A percentile compares a stretch with the other conserved stretches of the same genome.
phyloP scores from a whole-genome alignment of 2,888 invertebrate species.

The Metellina segmentata region DNA sequence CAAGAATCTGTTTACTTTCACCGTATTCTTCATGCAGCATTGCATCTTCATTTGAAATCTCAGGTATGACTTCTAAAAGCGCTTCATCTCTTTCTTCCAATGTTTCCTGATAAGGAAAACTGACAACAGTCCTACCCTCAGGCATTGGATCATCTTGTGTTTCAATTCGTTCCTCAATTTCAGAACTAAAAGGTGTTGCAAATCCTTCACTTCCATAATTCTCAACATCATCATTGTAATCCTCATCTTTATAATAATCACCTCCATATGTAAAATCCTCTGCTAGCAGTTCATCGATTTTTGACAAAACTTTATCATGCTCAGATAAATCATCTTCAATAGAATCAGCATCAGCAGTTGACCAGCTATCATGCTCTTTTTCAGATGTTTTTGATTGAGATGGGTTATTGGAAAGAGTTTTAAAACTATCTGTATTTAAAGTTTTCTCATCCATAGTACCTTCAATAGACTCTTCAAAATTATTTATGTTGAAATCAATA shows the following conservation, averaged over 20 bases:
- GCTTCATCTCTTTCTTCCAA: not conserved
- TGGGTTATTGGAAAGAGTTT: slow-evolving; percentile 52
- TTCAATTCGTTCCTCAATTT: not conserved
- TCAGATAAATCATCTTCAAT: slow-evolving; percentile 60
- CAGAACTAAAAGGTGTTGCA: not conserved
- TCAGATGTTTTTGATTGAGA: slow-evolving; percentile 48
- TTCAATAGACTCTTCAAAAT: slow-evolving; percentile 58
- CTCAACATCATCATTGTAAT: not conserved
- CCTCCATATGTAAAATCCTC: slow-evolving; percentile 55
- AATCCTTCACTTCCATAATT: not conserved
- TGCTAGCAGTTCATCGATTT: slow-evolving; percentile 67
- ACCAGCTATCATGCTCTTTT: slow-evolving; percentile 69
- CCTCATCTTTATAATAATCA: slow-evolving; percentile 24
- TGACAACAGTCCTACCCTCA: not conserved
- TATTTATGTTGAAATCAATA: slow-evolving; percentile 66
- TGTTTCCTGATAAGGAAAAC: not conserved
- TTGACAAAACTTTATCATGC: slow-evolving; percentile 61
- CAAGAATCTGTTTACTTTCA: no score
- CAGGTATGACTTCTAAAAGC: not conserved
- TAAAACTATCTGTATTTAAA: slow-evolving; percentile 56
- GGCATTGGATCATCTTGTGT: no score
- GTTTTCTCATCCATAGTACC: slow-evolving; percentile 8
- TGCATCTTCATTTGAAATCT: not conserved
- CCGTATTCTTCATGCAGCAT: no score
- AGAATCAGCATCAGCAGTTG: slow-evolving; percentile 67